Evolutionary conservation across 2,888 invertebrate genomes (phyloP).

Genomic region (Laothoe populi): DNA sequence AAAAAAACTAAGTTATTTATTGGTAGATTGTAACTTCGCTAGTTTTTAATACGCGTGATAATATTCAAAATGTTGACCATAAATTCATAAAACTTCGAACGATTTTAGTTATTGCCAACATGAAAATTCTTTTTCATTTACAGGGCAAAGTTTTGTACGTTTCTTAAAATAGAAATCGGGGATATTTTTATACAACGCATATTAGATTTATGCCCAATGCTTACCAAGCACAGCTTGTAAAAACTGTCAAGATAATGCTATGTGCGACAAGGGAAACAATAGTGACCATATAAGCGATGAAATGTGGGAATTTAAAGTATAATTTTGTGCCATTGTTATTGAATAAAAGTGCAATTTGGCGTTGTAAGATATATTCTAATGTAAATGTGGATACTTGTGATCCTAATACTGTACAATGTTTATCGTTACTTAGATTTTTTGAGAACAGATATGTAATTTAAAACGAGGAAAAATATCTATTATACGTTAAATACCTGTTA

Average conservation of each 20-base stretch:
- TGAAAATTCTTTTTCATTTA: constrained; percentile 19
- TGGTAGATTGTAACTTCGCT: not conserved
- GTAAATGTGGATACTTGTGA: no score
- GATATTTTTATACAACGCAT: constrained; percentile 29
- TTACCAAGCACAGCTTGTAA: constrained; percentile 38
- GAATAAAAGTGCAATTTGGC: no score
- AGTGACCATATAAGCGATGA: not conserved
- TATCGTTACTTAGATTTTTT: no score
- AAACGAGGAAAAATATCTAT: no score
- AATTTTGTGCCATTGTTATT: not conserved
- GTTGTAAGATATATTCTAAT: no score
- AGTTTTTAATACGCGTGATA: not conserved
- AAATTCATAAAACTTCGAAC: not conserved
- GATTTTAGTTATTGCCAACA: not conserved
- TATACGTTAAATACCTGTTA: no score
- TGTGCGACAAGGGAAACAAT: constrained; percentile 33
- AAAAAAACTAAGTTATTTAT: no score
- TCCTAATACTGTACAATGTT: no score
- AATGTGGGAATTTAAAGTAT: not conserved
- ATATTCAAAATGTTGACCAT: not conserved
- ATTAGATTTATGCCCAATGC: constrained; percentile 38
- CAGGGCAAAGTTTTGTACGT: constrained; percentile 21
- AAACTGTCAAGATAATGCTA: constrained; percentile 38
- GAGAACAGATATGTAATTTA: no score
- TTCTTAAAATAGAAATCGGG: constrained; percentile 29